Conservation (phyloP, 1,140 invertebrate genomes). For the Globodera ellingtonae region DNA sequence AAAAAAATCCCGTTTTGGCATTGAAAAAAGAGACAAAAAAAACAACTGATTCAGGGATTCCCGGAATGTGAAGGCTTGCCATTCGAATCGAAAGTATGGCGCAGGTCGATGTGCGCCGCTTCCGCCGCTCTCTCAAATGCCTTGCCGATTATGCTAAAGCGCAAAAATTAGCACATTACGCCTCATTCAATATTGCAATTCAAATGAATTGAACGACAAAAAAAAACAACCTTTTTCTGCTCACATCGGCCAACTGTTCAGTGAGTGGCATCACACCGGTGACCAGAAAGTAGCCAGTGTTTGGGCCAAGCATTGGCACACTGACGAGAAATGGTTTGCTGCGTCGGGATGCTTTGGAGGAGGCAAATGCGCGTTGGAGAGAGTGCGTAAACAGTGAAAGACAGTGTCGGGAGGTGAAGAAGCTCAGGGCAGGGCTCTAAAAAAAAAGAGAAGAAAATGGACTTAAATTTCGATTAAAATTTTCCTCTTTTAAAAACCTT, state of each 20-base stretch:
- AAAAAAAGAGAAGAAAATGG: neutral
- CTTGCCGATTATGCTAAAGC: conserved; percentile 38
- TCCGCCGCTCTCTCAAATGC: conserved; percentile 30
- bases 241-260: conserved; percentile 32
- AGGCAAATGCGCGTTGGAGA: conserved; percentile 33
- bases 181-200: too few relatives aligned
- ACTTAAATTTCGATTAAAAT: too few relatives aligned
- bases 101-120: conserved; percentile 35
- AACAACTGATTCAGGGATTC: too few relatives aligned
- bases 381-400: conserved; percentile 29
- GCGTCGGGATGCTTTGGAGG: conserved; percentile 25
- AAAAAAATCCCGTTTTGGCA: neutral
- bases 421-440: conserved; percentile 7
- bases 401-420: conserved; percentile 30
- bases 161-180: neutral
- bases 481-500: too few relatives aligned
- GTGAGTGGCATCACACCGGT: conserved; percentile 32
- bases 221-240: conserved; percentile 28
- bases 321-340: conserved; percentile 35
- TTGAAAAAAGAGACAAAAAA: too few relatives aligned
- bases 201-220: too few relatives aligned
- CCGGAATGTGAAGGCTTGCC: neutral
- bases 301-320: conserved; percentile 22
- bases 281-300: conserved; percentile 11
- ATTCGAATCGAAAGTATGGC: conserved; percentile 35